Evolutionary conservation across 2,888 invertebrate genomes (phyloP), one percentile per base, ranked within the genome.

Genomic region (Boloria euphrosyne): DNA sequence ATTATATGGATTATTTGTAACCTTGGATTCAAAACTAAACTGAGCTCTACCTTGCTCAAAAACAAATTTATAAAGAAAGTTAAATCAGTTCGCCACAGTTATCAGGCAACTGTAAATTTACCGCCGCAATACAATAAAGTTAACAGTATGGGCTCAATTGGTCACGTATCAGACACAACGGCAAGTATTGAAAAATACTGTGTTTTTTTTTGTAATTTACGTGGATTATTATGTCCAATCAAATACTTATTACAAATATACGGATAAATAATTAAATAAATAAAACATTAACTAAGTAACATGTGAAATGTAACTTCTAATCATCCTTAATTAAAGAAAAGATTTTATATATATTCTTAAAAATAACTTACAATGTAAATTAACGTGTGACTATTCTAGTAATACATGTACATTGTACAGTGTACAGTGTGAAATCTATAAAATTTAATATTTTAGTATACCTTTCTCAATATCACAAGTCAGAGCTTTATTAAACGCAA

Each of bases 101-200:
- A 65, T 70, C 67, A 65, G 53, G 55, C 62, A 69, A 72, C 67
- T 66, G 69, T 70, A 73, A 74, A 75, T 75, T 74, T 73, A 73
- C 73, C 75, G 74, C 73, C 75, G 66, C 70, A 73, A 78, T 69
- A 71, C 69, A 76, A 77, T 80, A 77, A 75, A 58, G 58, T 60
- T 71, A 77, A 71, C 78, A 78, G 79, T 84, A 79, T 83, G 83
- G 77, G 75, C 74, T 76, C 79, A 80, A 80, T 79, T 83, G 80
- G 72, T 73, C 75, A 73, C 73, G 70, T 74, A 76, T 78, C 47
- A 58, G 50, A 63, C 10, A 65, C 63, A 63, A 46, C 47, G 65
- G 51, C 59, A 2, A 17, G 60, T 66, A 69, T 65, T 51, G 55
- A 57, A 65, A 68, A 59, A 50, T 22, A 38, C 59, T 46, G n/a